Base-by-base conservation (phyloP, 2,113 vertebrate genomes). In the Bubalus kerabau region DNA sequence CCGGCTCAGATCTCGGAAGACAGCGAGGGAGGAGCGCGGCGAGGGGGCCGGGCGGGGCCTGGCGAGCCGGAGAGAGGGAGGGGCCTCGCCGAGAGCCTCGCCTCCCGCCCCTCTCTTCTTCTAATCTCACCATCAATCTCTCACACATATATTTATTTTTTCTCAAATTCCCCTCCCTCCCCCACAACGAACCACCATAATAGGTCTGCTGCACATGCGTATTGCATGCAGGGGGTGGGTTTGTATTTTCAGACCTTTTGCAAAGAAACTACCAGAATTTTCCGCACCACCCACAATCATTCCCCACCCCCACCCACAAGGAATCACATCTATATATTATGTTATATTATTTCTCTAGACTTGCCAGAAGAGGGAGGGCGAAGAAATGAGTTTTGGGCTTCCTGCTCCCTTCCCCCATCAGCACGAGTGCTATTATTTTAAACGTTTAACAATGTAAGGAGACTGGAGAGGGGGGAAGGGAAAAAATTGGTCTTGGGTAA, bases 81-180 rank as follows among this genome's bases (percentile, higher is more conserved):
- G 97, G 95, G 97, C 46, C 90, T 54, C 36, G 8, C 92, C 3
- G 2, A 15, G 76, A 95, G 94, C 97, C 97, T 89, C 74, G 94
- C 97, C 97, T 94, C 94, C 92, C 46, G 97, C 97, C 97, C 97
- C 96, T 67, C 97, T 96, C 92, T 95, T 67, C 96, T 95, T 62
- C 97, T 98, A 98, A 98, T 98, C 98, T 98, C 96, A 91, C 98
- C 98, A 98, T 98, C 98, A 97, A 98, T 98, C 98, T 98, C 98
- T 98, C 98, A 97, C 98, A 98, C 98, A 98, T 98, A 98, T 98
- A 98, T 98, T 98, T 98, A 98, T 98, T 98, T 98, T 98, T 98
- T 98, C 98, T 98, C 97, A 98, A 98, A 98, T 98, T 98, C 98
- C 95, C 96, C 95, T 98, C 98, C 98, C 97, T 98, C 98, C 97